Evolutionary conservation across 2,113 vertebrate species (phyloP).

Genomic region (Urocolius indicus): DNA sequence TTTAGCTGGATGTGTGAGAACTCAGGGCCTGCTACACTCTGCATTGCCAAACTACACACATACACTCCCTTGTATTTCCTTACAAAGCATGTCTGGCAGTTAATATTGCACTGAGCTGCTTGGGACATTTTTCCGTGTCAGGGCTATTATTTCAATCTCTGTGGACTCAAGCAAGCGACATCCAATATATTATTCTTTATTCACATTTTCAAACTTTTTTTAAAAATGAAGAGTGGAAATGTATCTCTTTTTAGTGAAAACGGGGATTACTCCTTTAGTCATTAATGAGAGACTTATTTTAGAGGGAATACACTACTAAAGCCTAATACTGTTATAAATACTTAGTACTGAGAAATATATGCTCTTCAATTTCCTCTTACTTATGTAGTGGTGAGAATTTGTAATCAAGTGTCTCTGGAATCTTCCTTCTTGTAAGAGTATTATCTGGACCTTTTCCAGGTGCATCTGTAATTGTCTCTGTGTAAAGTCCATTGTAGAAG

Average conservation of each 20-base stretch:
- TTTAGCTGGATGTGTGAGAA: neutral
- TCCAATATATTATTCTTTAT: neutral
- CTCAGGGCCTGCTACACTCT: neutral
- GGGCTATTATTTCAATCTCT: neutral
- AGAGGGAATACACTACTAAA: neutral
- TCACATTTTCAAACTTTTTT: conserved; percentile 4
- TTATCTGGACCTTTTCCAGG: neutral
- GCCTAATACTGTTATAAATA: neutral
- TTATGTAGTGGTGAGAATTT: neutral
- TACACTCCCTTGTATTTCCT: neutral
- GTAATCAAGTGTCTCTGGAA: neutral
- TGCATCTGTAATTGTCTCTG: neutral
- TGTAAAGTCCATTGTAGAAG: neutral
- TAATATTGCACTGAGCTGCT: neutral
- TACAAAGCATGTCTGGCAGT: neutral
- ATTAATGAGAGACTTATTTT: neutral
- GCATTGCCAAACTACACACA: neutral
- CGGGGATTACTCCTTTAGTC: neutral
- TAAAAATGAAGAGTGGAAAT: neutral
- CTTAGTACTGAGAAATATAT: neutral
- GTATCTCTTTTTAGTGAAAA: neutral
- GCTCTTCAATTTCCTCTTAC: neutral
- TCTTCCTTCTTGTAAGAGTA: neutral
- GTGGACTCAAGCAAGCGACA: neutral
- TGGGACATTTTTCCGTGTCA: neutral